Percentiles rank a stretch among this genome's conserved stretches.
These are phyloP conservation scores for Alouatta palliata DNA, from an alignment of 2,113 vertebrate species.

Conservation along the genomic window DNA sequence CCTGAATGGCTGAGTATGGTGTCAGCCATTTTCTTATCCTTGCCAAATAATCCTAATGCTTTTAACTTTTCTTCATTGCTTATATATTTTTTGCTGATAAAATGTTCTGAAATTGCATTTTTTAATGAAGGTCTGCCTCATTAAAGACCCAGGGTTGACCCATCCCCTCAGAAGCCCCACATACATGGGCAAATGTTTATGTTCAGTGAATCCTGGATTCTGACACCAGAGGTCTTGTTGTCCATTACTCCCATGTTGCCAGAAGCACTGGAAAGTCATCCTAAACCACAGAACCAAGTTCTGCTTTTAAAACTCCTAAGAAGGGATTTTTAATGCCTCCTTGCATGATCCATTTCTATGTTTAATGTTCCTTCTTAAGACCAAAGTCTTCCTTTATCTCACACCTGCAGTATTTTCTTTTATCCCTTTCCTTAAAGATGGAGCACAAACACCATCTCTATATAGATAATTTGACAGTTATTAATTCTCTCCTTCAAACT, in stretches of 20 bases:
- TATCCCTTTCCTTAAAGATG: not conserved
- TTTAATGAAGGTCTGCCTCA: not conserved
- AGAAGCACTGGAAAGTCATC: not conserved
- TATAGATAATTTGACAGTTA: not conserved
- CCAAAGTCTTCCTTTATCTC: not conserved
- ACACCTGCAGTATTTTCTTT: not conserved
- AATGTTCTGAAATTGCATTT: not conserved
- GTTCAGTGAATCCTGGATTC: not conserved
- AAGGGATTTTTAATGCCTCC: not conserved
- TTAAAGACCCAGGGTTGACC: not conserved
- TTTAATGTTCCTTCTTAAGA: not conserved
- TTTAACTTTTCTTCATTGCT: not conserved
- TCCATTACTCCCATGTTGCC: not conserved
- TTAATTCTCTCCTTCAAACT: not conserved
- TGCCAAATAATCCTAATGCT: not conserved
- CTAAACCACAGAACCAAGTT: not conserved
- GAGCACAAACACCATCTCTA: not conserved
- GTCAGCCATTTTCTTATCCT: not conserved
- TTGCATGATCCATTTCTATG: not conserved
- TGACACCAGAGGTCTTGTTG: not conserved
- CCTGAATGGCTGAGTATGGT: not conserved
- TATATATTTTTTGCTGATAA: not conserved
- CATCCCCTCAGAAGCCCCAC: not conserved
- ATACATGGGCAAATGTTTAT: not conserved
- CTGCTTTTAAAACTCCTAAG: not conserved